Evolutionary conservation across 2,888 invertebrate species (phyloP).

Genomic region (Chorisops tibialis): DNA sequence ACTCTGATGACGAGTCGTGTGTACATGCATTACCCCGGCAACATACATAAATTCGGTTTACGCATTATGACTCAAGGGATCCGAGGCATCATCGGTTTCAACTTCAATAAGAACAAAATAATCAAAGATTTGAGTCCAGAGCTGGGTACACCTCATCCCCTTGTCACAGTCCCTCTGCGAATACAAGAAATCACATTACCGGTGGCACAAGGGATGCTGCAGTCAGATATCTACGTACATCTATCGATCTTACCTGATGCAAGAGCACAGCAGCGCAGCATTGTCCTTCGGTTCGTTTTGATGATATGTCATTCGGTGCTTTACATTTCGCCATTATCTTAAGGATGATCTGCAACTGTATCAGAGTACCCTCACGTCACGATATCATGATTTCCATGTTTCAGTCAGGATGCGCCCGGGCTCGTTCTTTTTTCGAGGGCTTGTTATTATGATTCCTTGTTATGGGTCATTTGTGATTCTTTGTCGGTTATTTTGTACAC

Average conservation of each 20-base stretch:
- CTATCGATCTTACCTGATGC: slow-evolving; percentile 16
- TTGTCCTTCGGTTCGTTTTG: slow-evolving; percentile 7
- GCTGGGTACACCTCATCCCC: too few relatives aligned
- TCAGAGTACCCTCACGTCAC: slow-evolving; percentile 21
- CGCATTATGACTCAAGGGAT: slow-evolving; percentile 27
- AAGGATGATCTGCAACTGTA: slow-evolving; percentile 28
- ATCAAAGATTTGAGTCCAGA: slow-evolving; percentile 23
- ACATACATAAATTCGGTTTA: slow-evolving; percentile 24
- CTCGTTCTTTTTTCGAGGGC: slow-evolving; percentile 16
- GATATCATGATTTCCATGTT: slow-evolving; percentile 15
- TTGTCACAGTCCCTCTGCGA: slow-evolving; percentile 8
- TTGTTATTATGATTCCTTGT: slow-evolving; percentile 33
- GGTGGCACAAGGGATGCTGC: slow-evolving; percentile 21
- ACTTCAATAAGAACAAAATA: slow-evolving; percentile 32
- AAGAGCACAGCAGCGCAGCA: too few relatives aligned
- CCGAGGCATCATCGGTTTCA: slow-evolving; percentile 20
- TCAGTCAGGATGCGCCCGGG: background rate
- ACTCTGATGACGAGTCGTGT: slow-evolving; percentile 1
- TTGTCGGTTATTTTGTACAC: slow-evolving; percentile 20
- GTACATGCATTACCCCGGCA: background rate
- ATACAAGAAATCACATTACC: background rate
- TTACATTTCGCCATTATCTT: slow-evolving; percentile 17
- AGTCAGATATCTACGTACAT: slow-evolving; percentile 24
- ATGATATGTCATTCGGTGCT: slow-evolving; percentile 15
- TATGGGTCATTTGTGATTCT: slow-evolving; percentile 29